These are phyloP conservation scores for Poeciliopsis paucimaculata DNA, from an alignment of 2,797 vertebrate species.

Conservation along the genomic window DNA sequence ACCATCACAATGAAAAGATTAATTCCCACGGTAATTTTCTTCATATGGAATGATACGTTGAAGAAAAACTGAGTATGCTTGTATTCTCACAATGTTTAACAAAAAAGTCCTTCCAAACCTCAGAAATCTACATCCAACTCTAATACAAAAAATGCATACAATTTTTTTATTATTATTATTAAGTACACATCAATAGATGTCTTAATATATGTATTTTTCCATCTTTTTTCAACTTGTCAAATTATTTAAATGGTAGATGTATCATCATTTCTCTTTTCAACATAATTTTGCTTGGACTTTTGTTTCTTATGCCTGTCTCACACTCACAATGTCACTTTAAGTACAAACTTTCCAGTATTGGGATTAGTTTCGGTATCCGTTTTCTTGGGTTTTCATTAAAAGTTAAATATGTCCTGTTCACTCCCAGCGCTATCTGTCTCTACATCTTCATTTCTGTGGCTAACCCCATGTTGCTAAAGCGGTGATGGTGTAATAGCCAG, in stretches of 20 bases:
- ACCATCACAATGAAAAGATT: slow-evolving; percentile 30
- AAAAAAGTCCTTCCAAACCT: background rate
- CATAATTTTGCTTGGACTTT: background rate
- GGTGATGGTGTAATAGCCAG: slow-evolving; percentile 61
- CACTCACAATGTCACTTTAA: background rate
- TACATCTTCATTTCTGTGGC: slow-evolving; percentile 63
- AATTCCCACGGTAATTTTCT: slow-evolving; percentile 49
- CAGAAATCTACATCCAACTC: background rate
- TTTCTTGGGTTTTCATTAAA: slow-evolving; percentile 17
- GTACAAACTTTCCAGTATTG: background rate
- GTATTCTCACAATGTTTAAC: background rate
- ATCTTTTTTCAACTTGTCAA: background rate
- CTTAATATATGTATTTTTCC: background rate
- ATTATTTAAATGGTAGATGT: background rate
- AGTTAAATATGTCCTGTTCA: slow-evolving; percentile 32
- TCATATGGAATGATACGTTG: slow-evolving; percentile 31
- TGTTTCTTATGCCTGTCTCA: background rate
- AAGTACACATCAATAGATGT: background rate
- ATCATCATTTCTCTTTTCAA: background rate
- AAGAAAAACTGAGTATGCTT: slow-evolving; percentile 39
- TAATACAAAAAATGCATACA: background rate
- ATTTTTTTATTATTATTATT: background rate
- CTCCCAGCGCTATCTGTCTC: slow-evolving; percentile 25
- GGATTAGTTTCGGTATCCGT: slow-evolving; percentile 9
- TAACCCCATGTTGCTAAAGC: slow-evolving; percentile 67